These are phyloP conservation scores for Tromatobia lineatoria DNA, from an alignment of 2,888 invertebrate species.

Conservation along the genomic window DNA sequence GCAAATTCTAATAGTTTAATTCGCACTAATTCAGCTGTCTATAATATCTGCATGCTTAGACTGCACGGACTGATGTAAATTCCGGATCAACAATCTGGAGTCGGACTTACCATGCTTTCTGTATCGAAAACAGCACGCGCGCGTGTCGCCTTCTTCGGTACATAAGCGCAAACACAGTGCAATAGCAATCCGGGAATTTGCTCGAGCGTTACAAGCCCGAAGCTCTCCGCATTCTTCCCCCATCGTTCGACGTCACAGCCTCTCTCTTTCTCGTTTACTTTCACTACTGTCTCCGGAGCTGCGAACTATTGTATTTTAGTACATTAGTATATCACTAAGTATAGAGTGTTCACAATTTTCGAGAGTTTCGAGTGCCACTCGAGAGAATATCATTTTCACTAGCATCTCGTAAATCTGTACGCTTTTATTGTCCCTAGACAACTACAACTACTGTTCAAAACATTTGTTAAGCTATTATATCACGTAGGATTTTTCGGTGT, in stretches of 20 bases:
- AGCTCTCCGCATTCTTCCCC: constrained; percentile 65
- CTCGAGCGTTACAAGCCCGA: constrained; percentile 54
- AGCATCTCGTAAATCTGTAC: not conserved
- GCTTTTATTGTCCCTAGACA: not conserved
- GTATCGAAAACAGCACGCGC: constrained; percentile 22
- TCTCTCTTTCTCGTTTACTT: constrained; percentile 66
- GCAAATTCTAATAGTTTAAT: not conserved
- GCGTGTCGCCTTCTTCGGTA: constrained; percentile 10
- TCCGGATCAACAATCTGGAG: constrained; percentile 54
- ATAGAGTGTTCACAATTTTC: not conserved
- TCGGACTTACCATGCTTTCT: constrained; percentile 46
- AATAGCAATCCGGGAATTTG: constrained; percentile 62
- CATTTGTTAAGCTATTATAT: not conserved
- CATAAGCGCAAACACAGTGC: constrained; percentile 41
- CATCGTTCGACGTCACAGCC: constrained; percentile 65
- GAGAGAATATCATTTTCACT: not conserved
- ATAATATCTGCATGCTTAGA: not conserved
- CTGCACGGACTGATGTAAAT: constrained; percentile 31
- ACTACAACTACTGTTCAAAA: not conserved
- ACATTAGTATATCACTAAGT: not conserved
- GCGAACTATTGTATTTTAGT: constrained; percentile 32
- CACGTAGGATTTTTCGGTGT: no score
- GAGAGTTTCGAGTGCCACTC: constrained; percentile 14
- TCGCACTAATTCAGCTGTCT: not conserved
- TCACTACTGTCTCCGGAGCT: constrained; percentile 56